Conservation (phyloP, 2,797 vertebrate species). For the Scyliorhinus canicula region DNA sequence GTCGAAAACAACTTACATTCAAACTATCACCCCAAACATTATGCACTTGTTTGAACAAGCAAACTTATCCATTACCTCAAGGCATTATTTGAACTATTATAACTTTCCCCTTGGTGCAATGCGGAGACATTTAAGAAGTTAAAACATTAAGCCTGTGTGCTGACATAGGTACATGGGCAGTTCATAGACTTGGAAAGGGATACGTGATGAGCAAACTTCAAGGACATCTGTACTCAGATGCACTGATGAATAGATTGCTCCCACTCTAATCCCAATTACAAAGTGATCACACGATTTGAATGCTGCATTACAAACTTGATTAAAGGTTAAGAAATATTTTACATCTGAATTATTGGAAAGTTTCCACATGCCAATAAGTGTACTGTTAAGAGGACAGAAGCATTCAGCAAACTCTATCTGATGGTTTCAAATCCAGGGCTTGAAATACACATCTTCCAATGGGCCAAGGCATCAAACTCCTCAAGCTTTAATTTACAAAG, state of each 20-base stretch:
- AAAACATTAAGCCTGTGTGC: too few species aligned
- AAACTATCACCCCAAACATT: too few species aligned
- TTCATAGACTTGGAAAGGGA: too few species aligned
- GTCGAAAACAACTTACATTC: too few species aligned
- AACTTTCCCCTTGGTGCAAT: too few species aligned
- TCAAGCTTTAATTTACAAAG: neutral
- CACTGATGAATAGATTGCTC: neutral
- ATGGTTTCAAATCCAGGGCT: neutral
- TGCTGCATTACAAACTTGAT: neutral
- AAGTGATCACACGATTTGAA: neutral
- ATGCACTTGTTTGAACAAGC: too few species aligned
- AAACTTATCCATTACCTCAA: too few species aligned
- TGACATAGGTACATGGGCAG: too few species aligned
- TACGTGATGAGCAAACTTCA: too few species aligned
- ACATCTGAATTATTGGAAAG: neutral
- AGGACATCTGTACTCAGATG: neutral
- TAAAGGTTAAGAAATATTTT: neutral
- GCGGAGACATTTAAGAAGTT: too few species aligned
- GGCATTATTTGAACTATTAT: too few species aligned
- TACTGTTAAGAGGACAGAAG: neutral
- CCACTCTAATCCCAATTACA: neutral
- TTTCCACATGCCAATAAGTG: neutral
- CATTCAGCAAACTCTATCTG: neutral
- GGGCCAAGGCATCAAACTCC: neutral
- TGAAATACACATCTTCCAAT: neutral